A percentile compares a stretch with the other conserved stretches of the same genome.
Evolutionary conservation across 2,888 invertebrate species (phyloP).

Genomic region (Crocallis elinguaria): DNA sequence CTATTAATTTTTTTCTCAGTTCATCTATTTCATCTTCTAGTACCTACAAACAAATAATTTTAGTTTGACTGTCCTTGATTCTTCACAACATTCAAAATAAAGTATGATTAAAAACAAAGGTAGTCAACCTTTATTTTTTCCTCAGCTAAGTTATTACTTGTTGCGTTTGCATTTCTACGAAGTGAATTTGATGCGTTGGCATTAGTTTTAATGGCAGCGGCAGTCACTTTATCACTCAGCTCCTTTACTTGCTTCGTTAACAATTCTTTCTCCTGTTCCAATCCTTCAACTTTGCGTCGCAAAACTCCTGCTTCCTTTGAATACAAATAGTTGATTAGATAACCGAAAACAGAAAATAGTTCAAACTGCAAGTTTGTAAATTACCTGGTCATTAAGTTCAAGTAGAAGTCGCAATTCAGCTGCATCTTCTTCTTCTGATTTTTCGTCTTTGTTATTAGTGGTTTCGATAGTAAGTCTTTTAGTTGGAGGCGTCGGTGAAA

Average conservation of each 20-base stretch:
- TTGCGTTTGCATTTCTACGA: constrained; percentile 61
- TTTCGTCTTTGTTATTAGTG: constrained; percentile 88
- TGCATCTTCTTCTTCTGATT: constrained; percentile 92
- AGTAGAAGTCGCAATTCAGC: constrained; percentile 93
- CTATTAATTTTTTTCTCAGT: constrained; percentile 90
- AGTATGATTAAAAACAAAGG: too few relatives aligned
- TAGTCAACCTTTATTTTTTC: constrained; percentile 87
- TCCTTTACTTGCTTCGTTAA: constrained; percentile 91
- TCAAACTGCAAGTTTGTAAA: neutral
- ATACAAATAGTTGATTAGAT: constrained; percentile 16
- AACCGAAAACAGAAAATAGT: neutral
- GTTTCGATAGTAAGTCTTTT: constrained; percentile 87
- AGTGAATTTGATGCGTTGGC: constrained; percentile 60
- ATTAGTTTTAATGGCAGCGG: constrained; percentile 66
- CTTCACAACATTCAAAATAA: too few relatives aligned
- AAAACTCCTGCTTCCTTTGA: constrained; percentile 91
- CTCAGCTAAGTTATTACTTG: constrained; percentile 84
- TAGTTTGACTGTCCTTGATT: too few relatives aligned
- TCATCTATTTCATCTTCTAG: constrained; percentile 90
- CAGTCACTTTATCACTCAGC: constrained; percentile 88
- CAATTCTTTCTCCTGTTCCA: constrained; percentile 91
- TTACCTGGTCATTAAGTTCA: constrained; percentile 93
- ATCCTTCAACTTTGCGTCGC: constrained; percentile 92
- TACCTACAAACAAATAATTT: constrained; percentile 63
- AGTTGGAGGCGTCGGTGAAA: constrained; percentile 88